phyloP scores from a whole-genome alignment of 2,113 vertebrate genomes.

The Antennarius striatus region DNA sequence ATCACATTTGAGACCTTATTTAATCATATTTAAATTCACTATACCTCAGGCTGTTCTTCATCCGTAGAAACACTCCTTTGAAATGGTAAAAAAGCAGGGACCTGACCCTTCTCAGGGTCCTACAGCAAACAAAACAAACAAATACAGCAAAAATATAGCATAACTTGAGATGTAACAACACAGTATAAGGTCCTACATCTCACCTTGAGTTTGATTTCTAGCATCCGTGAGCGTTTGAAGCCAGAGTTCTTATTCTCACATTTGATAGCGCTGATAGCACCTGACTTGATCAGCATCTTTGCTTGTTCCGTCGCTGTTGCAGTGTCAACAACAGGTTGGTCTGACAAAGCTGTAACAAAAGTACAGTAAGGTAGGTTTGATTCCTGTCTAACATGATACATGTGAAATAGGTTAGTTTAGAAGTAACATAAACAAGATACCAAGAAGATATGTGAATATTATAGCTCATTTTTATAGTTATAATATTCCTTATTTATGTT shows the following conservation, averaged over 20 bases:
- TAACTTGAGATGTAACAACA: neutral
- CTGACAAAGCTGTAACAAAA: conserved; percentile 81
- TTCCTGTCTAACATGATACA: neutral
- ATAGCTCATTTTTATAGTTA: too few species aligned
- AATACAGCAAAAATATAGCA: neutral
- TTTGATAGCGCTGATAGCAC: conserved; percentile 93
- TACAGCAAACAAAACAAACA: conserved; percentile 39
- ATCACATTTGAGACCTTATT: too few species aligned
- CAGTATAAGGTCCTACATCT: neutral
- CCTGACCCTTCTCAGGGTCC: conserved; percentile 90
- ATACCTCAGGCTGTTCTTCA: conserved; percentile 86
- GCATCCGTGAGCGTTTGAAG: conserved; percentile 90
- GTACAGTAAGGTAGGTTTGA: neutral
- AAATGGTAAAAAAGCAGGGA: conserved; percentile 89
- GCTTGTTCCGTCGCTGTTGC: conserved; percentile 92
- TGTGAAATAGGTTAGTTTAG: neutral
- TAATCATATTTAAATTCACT: neutral
- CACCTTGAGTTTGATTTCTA: conserved; percentile 92
- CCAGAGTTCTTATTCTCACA: conserved; percentile 93
- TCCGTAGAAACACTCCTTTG: conserved; percentile 90
- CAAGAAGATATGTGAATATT: neutral
- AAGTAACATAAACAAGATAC: neutral
- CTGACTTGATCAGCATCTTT: conserved; percentile 92
- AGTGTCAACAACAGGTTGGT: conserved; percentile 90
- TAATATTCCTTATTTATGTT: too few species aligned